Percentiles rank a stretch among this genome's conserved stretches.
Conservation (phyloP, 2,113 vertebrate genomes). For the Platichthys flesus region DNA sequence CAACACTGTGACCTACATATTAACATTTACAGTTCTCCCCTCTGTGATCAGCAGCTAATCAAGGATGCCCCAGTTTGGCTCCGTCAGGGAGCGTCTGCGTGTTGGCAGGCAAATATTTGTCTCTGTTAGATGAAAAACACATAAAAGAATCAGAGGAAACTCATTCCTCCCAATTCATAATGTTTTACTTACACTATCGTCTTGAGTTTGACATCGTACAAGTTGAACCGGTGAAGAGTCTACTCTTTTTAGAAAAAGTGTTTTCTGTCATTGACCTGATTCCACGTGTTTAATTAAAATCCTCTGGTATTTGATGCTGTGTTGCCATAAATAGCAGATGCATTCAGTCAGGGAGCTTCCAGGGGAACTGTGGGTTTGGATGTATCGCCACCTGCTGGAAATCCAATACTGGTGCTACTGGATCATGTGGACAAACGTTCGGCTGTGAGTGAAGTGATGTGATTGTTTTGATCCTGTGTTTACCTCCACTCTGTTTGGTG, state of each 20-base stretch:
- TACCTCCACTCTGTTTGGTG: too few species aligned
- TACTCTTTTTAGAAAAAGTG: background rate
- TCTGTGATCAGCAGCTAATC: slow-evolving; percentile 73
- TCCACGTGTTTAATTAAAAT: background rate
- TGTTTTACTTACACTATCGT: too few species aligned
- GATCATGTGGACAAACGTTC: background rate
- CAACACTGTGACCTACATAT: slow-evolving; percentile 76
- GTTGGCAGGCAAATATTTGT: slow-evolving; percentile 21
- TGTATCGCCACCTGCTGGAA: slow-evolving; percentile 90
- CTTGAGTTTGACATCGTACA: background rate
- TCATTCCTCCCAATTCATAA: background rate
- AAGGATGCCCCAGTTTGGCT: slow-evolving; percentile 83
- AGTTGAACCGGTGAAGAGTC: background rate
- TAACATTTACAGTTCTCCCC: slow-evolving; percentile 63
- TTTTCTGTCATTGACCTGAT: too few species aligned
- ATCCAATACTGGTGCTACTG: slow-evolving; percentile 80
- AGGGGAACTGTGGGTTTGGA: slow-evolving; percentile 73
- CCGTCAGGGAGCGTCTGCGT: slow-evolving; percentile 65
- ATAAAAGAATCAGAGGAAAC: background rate
- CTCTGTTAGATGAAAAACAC: slow-evolving; percentile 9
- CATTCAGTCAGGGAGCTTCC: background rate
- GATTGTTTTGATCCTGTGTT: too few species aligned
- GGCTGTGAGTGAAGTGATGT: too few species aligned
- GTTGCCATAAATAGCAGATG: background rate
- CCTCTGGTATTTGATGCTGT: background rate